Conservation (phyloP, 2,888 invertebrate genomes). For the Yponomeuta plumbellus region DNA sequence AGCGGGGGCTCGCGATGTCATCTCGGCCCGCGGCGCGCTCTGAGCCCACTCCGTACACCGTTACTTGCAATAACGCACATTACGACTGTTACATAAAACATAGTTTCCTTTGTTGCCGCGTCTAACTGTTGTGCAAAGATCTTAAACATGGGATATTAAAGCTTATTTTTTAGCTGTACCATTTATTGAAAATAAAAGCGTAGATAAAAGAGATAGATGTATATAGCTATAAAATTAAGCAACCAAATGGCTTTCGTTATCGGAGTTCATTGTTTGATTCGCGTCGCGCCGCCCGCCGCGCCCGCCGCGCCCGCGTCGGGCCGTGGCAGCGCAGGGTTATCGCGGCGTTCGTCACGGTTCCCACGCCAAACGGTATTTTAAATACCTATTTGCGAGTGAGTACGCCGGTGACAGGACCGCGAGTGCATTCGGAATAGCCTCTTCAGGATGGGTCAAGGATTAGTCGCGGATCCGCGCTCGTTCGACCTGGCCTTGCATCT, state of each 20-base stretch:
- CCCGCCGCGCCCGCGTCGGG: conserved; percentile 41
- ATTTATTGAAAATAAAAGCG: conserved; percentile 65
- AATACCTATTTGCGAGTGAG: conserved; percentile 67
- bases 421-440: conserved; percentile 69
- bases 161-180: conserved; percentile 46
- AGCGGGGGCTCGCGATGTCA: conserved; percentile 69
- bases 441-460: conserved; percentile 77
- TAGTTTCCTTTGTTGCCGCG: neutral
- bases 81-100: conserved; percentile 1
- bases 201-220: conserved; percentile 62
- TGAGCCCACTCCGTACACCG: conserved; percentile 42
- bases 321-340: conserved; percentile 52
- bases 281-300: conserved; percentile 37
- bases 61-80: conserved; percentile 26
- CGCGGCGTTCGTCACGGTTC: conserved; percentile 65
- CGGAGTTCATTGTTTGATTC: conserved; percentile 65
- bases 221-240: conserved; percentile 66
- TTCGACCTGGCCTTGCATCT: conserved; percentile 65
- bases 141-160: conserved; percentile 38
- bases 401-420: conserved; percentile 61
- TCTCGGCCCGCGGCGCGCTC: conserved; percentile 69
- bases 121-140: conserved; percentile 22
- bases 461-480: conserved; percentile 63
- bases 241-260: conserved; percentile 67
- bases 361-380: conserved; percentile 72